Evolutionary conservation across 2,113 vertebrate species (phyloP), one percentile per base, ranked within the genome.

Genomic region (Phalacrocorax pelagicus): DNA sequence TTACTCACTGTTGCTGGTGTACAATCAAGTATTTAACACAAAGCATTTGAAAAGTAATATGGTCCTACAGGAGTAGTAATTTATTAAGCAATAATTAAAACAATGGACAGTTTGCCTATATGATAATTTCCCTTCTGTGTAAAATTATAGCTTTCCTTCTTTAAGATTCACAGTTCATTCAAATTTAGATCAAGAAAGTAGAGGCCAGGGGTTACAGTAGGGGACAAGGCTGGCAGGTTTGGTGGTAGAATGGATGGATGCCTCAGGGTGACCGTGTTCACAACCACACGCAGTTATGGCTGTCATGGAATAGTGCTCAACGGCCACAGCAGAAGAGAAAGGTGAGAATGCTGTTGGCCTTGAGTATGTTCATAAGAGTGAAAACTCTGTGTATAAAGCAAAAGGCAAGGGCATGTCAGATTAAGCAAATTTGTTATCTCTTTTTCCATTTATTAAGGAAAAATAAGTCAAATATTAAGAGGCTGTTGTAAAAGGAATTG

Each of bases 21-120:
- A 12, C 52, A 32, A 72, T 75, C 24, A 92, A 34, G 26, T 19
- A 24, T 59, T 36, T 79, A 67, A 36, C 12, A 44, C 10, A 70
- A 57, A 86, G 12, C 15, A 47, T 73, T 86, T 83, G 34, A 52
- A 73, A 84, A 84, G 61, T 49, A 78, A 19, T 66, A 11, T 42
- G 19, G 7, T 85, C 89, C 34, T 81, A 49, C 32, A 11, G 55
- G 24, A 70, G 6, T 11, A 72, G 15, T 80, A 55, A 57, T 81
- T 92, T 84, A 24, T 87, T 81, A 81, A 24, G 24, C 30, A 22
- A 81, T 91, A 51, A 66, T 84, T 74, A 85, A 90, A 66, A 52
- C 15, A 47, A 36, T 40, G 69, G 18, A 3, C 27, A 58, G 5
- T 80, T 95, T 88, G 17, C 54, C 20, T 92, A 10, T 82, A 32